Evolutionary conservation across 2,113 vertebrate species (phyloP).

Genomic region (Paraplagusia blochii): DNA sequence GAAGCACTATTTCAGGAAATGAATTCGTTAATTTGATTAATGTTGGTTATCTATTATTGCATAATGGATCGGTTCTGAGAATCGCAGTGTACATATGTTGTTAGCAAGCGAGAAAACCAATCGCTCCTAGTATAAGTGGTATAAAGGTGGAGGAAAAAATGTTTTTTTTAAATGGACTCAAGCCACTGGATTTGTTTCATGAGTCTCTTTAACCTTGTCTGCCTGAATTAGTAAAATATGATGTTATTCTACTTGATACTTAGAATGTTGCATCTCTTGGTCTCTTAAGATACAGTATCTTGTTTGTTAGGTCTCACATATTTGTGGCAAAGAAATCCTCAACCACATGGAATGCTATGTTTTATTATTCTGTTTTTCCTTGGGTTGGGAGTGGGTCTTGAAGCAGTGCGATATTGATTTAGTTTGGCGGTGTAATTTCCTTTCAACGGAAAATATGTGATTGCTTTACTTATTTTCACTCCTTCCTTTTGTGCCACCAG

Average conservation of each 20-base stretch:
- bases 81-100: conserved; percentile 7
- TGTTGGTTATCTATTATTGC: conserved; percentile 17
- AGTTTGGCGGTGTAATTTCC: conserved; percentile 28
- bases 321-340: conserved; percentile 46
- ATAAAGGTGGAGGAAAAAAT: too few species aligned
- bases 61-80: not conserved
- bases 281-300: conserved; percentile 46
- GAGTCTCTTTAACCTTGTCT: conserved; percentile 2
- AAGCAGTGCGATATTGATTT: conserved; percentile 36
- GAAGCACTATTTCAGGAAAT: not conserved
- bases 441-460: conserved; percentile 33
- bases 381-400: conserved; percentile 17
- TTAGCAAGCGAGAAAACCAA: not conserved
- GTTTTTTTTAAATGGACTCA: too few species aligned
- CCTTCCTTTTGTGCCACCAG: conserved; percentile 22
- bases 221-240: conserved; percentile 17
- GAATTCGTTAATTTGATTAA: conserved; percentile 7
- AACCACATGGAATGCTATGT: conserved; percentile 53
- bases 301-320: conserved; percentile 37
- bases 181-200: conserved; percentile 17
- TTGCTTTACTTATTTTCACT: conserved; percentile 12
- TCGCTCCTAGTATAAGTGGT: not conserved
- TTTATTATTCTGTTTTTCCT: conserved; percentile 50
- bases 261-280: conserved; percentile 10
- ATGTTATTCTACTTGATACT: not conserved